Percentiles rank a stretch among this genome's conserved stretches.
These are phyloP conservation scores for Sterrhoptilus dennistouni DNA, from an alignment of 2,113 vertebrate species.

Conservation along the genomic window DNA sequence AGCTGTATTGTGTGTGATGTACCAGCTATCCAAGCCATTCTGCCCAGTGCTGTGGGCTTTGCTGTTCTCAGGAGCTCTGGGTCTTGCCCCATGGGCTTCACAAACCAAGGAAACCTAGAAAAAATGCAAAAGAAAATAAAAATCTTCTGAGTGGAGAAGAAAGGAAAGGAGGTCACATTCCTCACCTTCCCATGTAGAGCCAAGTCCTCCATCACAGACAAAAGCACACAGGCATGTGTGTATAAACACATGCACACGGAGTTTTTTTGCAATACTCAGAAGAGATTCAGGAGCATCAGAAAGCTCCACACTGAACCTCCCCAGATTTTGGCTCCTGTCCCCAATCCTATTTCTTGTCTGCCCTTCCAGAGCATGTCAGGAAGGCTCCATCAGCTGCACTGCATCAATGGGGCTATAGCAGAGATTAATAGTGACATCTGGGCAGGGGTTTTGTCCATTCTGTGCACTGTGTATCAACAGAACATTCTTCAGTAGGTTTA, in stretches of 20 bases:
- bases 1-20: not conserved
- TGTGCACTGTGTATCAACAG: not conserved
- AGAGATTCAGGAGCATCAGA: not conserved
- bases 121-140: not conserved
- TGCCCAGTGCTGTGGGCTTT: not conserved
- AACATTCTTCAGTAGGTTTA: constrained; percentile 24
- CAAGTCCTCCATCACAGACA: not conserved
- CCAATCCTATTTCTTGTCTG: not conserved
- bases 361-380: not conserved
- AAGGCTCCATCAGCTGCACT: not conserved
- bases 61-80: not conserved
- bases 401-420: not conserved
- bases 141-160: not conserved
- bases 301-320: not conserved
- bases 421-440: not conserved
- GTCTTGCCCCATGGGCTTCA: not conserved
- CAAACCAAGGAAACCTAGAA: not conserved
- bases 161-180: not conserved
- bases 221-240: not conserved
- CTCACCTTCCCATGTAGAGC: not conserved
- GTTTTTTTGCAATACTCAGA: not conserved
- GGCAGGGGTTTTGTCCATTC: constrained; percentile 18
- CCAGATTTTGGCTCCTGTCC: not conserved
- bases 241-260: fast-evolving
- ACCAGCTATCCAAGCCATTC: not conserved